A percentile compares a stretch with the other conserved stretches of the same genome.
phyloP scores from a whole-genome alignment of 53 echinoderm and acorn worm genomes.

The Patiria pectinifera region DNA sequence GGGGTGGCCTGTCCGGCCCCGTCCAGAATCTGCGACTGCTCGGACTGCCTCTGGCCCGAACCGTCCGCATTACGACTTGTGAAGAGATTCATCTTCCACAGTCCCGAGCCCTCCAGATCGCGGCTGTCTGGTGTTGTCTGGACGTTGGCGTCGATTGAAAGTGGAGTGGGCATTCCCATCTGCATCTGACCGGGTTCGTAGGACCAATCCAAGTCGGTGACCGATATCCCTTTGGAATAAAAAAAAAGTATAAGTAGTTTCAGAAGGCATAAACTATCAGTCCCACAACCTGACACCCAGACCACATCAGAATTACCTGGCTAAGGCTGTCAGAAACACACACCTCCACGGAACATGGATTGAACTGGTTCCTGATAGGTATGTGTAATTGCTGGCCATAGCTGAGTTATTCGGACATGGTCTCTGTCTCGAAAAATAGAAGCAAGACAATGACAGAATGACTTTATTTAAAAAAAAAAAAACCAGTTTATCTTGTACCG shows the following conservation, averaged over 20 bases:
- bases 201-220: slow-evolving; percentile 70
- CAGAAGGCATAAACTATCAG: neutral
- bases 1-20: slow-evolving; percentile 74
- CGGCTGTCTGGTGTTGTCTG: slow-evolving; percentile 77
- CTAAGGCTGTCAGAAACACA: too few relatives aligned
- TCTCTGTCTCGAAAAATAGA: too few relatives aligned
- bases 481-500: too few relatives aligned
- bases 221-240: slow-evolving; percentile 51
- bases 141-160: slow-evolving; percentile 74
- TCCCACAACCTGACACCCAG: neutral
- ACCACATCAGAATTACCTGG: neutral
- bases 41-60: slow-evolving; percentile 64
- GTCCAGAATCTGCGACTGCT: slow-evolving; percentile 81
- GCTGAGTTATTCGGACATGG: too few relatives aligned
- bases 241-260: neutral
- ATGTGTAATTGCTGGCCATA: too few relatives aligned
- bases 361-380: too few relatives aligned
- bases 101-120: slow-evolving; percentile 72
- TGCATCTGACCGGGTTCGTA: slow-evolving; percentile 68
- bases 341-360: too few relatives aligned
- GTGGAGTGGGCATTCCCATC: slow-evolving; percentile 72
- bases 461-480: too few relatives aligned
- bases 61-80: slow-evolving; percentile 76
- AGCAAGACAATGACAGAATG: too few relatives aligned
- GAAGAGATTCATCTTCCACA: slow-evolving; percentile 88